These are phyloP conservation scores for Lithophane ornitopus DNA, from an alignment of 2,888 invertebrate genomes.

Conservation along the genomic window DNA sequence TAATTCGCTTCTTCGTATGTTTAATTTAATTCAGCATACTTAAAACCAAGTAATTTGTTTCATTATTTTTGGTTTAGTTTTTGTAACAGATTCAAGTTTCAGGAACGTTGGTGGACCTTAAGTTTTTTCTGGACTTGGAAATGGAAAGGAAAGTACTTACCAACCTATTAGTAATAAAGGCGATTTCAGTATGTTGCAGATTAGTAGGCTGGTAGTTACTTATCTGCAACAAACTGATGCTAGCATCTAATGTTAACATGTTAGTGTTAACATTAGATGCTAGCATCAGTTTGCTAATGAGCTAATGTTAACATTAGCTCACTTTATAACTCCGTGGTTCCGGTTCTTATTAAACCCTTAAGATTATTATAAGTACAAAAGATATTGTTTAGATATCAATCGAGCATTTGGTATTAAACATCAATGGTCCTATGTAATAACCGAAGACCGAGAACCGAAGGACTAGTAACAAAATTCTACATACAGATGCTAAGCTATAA, in stretches of 20 bases:
- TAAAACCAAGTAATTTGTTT: neutral
- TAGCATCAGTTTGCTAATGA: no score
- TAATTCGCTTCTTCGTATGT: conserved; percentile 19
- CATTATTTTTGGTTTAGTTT: neutral
- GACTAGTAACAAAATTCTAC: no score
- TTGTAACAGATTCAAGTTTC: neutral
- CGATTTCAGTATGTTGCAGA: neutral
- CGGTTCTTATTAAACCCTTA: neutral
- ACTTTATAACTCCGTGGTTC: no score
- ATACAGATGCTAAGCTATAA: neutral
- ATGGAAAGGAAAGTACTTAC: neutral
- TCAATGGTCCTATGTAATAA: neutral
- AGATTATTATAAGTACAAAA: no score
- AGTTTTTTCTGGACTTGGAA: neutral
- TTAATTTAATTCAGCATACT: conserved; percentile 23
- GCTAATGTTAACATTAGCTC: no score
- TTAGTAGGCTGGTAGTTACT: neutral
- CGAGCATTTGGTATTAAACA: neutral
- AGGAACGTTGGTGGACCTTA: neutral
- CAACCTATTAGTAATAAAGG: neutral
- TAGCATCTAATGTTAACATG: no score
- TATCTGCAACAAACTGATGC: no score
- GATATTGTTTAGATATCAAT: neutral
- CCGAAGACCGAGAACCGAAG: neutral
- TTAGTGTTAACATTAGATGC: no score